A percentile compares a stretch with the other conserved stretches of the same genome.
Conservation (phyloP, 2,888 invertebrate species). For the Rutpela maculata region DNA sequence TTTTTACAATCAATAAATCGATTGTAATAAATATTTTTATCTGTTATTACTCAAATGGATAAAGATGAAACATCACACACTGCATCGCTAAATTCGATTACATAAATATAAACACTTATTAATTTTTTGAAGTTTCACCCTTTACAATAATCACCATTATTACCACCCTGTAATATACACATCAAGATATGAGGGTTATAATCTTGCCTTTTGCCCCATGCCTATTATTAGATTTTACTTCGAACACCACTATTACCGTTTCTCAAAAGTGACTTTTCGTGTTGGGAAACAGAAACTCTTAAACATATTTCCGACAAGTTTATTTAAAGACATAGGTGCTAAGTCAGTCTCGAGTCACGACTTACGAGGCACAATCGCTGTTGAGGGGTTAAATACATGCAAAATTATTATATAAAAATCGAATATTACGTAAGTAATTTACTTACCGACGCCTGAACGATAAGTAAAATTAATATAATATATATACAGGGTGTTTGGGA, state of each 20-base stretch:
- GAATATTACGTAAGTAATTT: no score
- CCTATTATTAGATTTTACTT: conserved; percentile 9
- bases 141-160: not conserved
- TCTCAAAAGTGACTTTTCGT: not conserved
- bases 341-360: conserved; percentile 3
- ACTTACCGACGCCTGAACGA: no score
- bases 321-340: conserved; percentile 10
- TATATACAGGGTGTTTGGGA: no score
- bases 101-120: not conserved
- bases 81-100: no score
- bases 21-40: no score
- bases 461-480: no score
- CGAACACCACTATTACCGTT: not conserved
- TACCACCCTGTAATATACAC: not conserved
- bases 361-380: not conserved
- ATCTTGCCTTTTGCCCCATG: not conserved
- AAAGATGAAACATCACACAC: no score
- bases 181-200: not conserved
- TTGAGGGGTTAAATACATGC: not conserved
- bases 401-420: not conserved
- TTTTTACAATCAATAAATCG: no score
- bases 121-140: not conserved
- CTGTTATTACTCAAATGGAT: no score
- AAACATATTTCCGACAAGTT: conserved; percentile 35
- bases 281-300: conserved; percentile 25